phyloP scores from a whole-genome alignment of 2,888 invertebrate genomes.

The Listrodromus nycthemerus region DNA sequence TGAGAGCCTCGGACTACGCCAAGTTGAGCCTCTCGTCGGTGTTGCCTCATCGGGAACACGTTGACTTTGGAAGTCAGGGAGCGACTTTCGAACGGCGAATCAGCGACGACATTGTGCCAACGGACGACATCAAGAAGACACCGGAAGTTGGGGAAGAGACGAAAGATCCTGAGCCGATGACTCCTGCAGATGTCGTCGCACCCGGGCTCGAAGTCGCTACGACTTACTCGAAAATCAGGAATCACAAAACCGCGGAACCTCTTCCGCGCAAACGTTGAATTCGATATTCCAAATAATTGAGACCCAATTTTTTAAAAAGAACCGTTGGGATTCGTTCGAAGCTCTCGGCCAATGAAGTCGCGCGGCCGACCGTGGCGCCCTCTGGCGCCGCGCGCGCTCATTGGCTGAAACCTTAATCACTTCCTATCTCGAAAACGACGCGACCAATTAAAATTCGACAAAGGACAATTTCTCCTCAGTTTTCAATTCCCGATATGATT shows the following conservation, averaged over 20 bases:
- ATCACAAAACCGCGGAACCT: background rate
- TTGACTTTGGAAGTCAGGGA: conserved; percentile 6
- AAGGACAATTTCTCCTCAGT: background rate
- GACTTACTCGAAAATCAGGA: conserved; percentile 47
- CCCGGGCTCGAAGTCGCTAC: conserved; percentile 22
- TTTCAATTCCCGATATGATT: background rate
- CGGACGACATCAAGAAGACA: background rate
- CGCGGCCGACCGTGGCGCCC: too few species aligned
- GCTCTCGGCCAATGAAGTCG: background rate
- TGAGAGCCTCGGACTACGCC: conserved; percentile 17
- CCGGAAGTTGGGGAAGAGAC: background rate
- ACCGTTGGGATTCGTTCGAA: background rate
- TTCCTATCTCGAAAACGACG: background rate
- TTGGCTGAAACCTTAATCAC: background rate
- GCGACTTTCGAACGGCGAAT: conserved; percentile 8
- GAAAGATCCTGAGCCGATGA: background rate
- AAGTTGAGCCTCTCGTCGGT: conserved; percentile 9
- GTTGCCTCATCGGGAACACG: conserved; percentile 17
- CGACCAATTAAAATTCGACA: background rate
- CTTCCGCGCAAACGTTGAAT: conserved; percentile 5
- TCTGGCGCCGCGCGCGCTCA: background rate
- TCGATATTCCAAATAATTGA: background rate
- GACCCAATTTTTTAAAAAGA: background rate
- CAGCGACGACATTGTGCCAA: conserved; percentile 1
- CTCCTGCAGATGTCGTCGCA: background rate